Conservation (phyloP, 2,113 vertebrate species). For the Spea bombifrons region DNA sequence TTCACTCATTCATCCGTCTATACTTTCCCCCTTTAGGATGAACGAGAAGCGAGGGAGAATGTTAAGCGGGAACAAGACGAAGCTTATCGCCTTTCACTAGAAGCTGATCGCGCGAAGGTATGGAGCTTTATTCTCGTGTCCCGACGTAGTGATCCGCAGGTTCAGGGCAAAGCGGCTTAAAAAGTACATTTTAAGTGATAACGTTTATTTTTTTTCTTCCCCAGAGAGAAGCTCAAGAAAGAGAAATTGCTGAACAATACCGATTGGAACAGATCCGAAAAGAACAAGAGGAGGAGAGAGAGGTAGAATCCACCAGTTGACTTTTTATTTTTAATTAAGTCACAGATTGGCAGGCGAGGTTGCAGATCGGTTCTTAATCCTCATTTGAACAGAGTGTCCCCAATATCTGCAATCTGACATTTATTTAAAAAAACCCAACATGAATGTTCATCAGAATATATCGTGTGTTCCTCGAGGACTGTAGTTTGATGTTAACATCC, state of each 20-base stretch:
- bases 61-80: conserved; percentile 98
- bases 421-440: no score
- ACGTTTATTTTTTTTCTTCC: conserved; percentile 46
- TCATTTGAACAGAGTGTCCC: no score
- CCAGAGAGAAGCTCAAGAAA: conserved; percentile 95
- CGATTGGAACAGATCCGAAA: conserved; percentile 91
- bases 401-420: no score
- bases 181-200: no score
- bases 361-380: no score
- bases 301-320: conserved; percentile 67
- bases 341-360: no score
- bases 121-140: conserved; percentile 5
- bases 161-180: no score
- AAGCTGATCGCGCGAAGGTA: conserved; percentile 97
- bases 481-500: no score
- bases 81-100: conserved; percentile 92
- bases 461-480: no score
- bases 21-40: conserved; percentile 71
- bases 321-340: neutral
- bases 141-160: neutral
- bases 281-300: conserved; percentile 95
- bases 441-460: no score
- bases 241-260: conserved; percentile 93
- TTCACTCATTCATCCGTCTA: no score
- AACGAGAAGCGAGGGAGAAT: conserved; percentile 94